Evolutionary conservation across 2,888 invertebrate genomes (phyloP), one percentile per base, ranked within the genome.

Genomic region (Epistrophe grossulariae): DNA sequence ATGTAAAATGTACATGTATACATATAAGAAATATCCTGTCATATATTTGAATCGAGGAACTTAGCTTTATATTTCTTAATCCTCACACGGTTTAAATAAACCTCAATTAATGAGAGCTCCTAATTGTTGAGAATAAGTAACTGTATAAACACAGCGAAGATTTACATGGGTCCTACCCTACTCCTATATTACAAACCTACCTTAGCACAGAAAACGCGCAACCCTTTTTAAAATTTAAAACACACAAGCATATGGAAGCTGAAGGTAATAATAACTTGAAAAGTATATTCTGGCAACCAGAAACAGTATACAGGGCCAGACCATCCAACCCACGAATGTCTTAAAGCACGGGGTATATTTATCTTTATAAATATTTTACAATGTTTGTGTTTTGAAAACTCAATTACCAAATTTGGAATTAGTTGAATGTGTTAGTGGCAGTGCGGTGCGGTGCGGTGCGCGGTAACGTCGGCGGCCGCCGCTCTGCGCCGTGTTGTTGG

Each of bases 371-470:
- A 87, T 87, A 79, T 83, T 87, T 87, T 71, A 79, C 79, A 79
- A 79, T 87, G 76, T 87, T 87, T 87, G 83, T 77, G 83, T 87
- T 87, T 83, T 66, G 83, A 72, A 87, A 87, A 87, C 83, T 87
- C 79, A 87, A 87, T 83, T 87, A 83, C 83, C 66, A 48, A 87
- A 82, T 76, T 76, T 57, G 72, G 72, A 71, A 79, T 83, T 83
- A 76, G 87, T 72, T 76, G 13, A 35, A 52, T 52, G 66, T 72
- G 72, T 15, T 19, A 35, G 40, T 50, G 43, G 57, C 15, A 6
- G 40, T 5, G 62, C 1, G n/a, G n/a, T 6, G 1, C 6, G 17
- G 17, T 35, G 45, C 15, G 15, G 28, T 7, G 57, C 19, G 15
- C 48, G n/a, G 13, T 9, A 40, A 28, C 13, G 13, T 15, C 8